A percentile compares a stretch with the other conserved stretches of the same genome.
phyloP scores from a whole-genome alignment of 2,888 invertebrate genomes.

The Caenorhabditis angaria region DNA sequence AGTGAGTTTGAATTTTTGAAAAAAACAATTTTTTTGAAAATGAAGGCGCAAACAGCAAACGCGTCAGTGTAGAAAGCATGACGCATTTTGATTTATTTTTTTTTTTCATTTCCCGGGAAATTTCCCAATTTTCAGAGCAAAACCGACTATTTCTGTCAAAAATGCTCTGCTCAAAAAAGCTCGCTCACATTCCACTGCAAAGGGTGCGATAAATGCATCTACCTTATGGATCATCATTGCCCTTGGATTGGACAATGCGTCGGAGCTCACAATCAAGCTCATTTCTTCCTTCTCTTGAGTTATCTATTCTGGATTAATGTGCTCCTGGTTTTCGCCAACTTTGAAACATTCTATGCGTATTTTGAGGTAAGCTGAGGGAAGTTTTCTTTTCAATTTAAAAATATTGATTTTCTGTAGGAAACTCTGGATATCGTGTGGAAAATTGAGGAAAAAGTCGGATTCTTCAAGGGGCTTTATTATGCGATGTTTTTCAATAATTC shows the following conservation, averaged over 20 bases:
- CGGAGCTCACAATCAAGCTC: conserved; percentile 33
- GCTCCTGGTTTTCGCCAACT: conserved; percentile 7
- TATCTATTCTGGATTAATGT: not conserved
- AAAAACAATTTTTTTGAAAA: too few relatives aligned
- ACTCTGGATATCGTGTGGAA: too few relatives aligned
- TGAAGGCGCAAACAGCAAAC: not conserved
- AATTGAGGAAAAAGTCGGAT: too few relatives aligned
- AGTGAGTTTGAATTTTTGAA: not conserved
- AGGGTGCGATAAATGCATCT: conserved; percentile 25
- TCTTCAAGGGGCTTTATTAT: too few relatives aligned
- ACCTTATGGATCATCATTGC: conserved; percentile 34
- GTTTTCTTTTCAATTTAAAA: too few relatives aligned
- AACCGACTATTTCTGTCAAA: conserved; percentile 23
- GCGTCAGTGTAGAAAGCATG: not conserved
- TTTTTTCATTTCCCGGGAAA: too few relatives aligned
- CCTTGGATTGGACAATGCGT: conserved; percentile 31
- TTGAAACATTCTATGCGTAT: conserved; percentile 6
- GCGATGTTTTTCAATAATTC: too few relatives aligned
- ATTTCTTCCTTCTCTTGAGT: conserved; percentile 22
- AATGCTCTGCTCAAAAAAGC: conserved; percentile 26
- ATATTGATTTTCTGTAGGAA: too few relatives aligned
- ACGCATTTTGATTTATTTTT: too few relatives aligned
- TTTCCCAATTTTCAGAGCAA: not conserved
- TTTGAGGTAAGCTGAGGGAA: conserved; percentile 6
- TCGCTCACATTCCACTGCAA: conserved; percentile 30